Evolutionary conservation across 2,113 vertebrate genomes (phyloP), one percentile per base, ranked within the genome.

Genomic region (Rhegmatorhina hoffmannsi): DNA sequence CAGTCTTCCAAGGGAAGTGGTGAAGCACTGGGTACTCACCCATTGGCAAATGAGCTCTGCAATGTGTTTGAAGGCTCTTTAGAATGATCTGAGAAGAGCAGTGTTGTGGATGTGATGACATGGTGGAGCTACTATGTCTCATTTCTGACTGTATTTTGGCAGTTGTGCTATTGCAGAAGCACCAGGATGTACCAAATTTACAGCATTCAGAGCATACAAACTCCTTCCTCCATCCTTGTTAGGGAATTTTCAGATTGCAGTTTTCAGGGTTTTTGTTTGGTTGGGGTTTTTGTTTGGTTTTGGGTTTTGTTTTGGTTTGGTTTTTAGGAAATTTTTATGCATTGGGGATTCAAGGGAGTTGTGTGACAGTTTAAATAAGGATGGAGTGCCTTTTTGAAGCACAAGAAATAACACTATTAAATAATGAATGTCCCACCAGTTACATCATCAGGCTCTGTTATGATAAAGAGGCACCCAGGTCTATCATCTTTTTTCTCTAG

Each of bases 1-100:
- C 33, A 79, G 59, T 83, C 63, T 92, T 95, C 68, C 75, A 86
- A 70, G 72, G 68, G 75, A 94, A 93, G 84, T 94, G 89, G 78
- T 79, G 44, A 91, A 95, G 38, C 40, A 19, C 58, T 89, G 46
- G 69, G 69, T 73, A 49, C 20, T 87, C 44, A 91, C 26, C 14
- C 5, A 7, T 11, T 87, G 81, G 84, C 70, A 94, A 80, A 79
- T 23, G n/a, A 83, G 49, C 50, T 73, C 58, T 87, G 44, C 31
- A 50, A 66, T 91, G 28, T 15, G 9, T 91, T 89, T 82, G 93
- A 91, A 87, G 67, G 53, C 28, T 79, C 25, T 82, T 94, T 70
- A 85, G 77, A 92, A 73, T 83, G 89, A 91, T 79, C 55, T 90
- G 70, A 92, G 52, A 58, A 77, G 38, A 83, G 28, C 1, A 1